Conservation (phyloP, 2,113 vertebrate genomes). For the Capreolus pygargus region DNA sequence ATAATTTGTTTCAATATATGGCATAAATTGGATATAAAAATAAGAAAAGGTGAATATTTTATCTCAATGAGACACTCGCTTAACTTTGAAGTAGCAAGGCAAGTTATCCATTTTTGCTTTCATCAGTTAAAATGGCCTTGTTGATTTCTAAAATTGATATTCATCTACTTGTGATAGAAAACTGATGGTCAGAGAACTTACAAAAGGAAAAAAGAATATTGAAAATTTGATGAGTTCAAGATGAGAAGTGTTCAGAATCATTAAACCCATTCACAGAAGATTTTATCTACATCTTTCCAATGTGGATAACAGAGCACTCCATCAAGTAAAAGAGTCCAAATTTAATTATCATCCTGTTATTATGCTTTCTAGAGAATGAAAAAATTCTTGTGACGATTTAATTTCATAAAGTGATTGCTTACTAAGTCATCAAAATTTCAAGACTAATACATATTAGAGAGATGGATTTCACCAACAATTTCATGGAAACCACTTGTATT, state of each 20-base stretch:
- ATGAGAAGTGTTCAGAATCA: conserved; percentile 49
- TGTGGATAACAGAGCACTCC: not conserved
- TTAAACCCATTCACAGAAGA: conserved; percentile 30
- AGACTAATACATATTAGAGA: not conserved
- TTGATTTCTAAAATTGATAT: conserved; percentile 21
- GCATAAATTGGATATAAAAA: not conserved
- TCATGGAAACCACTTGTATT: not conserved
- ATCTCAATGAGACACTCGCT: conserved; percentile 19
- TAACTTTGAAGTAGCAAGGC: conserved; percentile 21
- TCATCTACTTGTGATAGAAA: conserved; percentile 43
- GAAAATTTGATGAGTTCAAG: conserved; percentile 15
- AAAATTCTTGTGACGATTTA: not conserved
- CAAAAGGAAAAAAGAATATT: not conserved
- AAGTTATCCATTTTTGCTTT: conserved; percentile 38
- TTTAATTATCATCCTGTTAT: conserved; percentile 23
- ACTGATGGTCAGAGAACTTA: conserved; percentile 24
- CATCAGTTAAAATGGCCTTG: conserved; percentile 45
- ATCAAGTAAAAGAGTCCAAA: conserved; percentile 23
- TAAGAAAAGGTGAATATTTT: not conserved
- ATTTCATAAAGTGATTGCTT: conserved; percentile 29
- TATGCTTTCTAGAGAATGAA: conserved; percentile 1
- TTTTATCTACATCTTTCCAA: conserved; percentile 17
- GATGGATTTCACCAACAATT: not conserved
- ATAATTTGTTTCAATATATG: not conserved
- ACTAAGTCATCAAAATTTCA: not conserved